These are phyloP conservation scores for Tyrannus savana DNA, from an alignment of 2,113 vertebrate genomes.

Conservation along the genomic window DNA sequence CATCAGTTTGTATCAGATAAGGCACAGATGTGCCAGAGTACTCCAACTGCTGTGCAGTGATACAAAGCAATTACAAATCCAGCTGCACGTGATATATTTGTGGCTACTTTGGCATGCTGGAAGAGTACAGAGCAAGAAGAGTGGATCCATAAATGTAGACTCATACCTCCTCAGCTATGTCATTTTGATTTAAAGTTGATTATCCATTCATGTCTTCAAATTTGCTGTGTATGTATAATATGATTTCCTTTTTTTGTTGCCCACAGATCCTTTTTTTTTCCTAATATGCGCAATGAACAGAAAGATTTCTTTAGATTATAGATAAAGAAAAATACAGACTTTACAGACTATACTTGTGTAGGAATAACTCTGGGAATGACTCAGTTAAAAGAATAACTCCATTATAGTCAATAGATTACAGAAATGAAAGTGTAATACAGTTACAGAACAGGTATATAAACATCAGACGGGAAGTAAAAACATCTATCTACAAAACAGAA, in stretches of 20 bases:
- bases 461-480: neutral
- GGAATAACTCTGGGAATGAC: neutral
- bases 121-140: neutral
- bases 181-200: slow-evolving; percentile 7
- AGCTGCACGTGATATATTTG: neutral
- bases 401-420: slow-evolving; percentile 1
- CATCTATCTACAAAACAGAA: neutral
- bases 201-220: neutral
- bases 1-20: slow-evolving; percentile 2
- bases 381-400: neutral
- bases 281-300: neutral
- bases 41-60: neutral
- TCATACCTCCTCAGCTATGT: neutral
- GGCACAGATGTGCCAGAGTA: neutral
- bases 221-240: neutral
- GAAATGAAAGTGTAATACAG: neutral
- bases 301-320: neutral
- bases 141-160: neutral
- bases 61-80: neutral
- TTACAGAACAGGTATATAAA: slow-evolving; percentile 10
- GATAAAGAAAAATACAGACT: neutral
- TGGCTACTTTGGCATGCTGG: neutral
- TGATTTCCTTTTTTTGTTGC: neutral
- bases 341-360: neutral
- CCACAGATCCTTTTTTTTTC: neutral